phyloP scores from a whole-genome alignment of 2,113 vertebrate species.

The Tetraodon nigroviridis region DNA sequence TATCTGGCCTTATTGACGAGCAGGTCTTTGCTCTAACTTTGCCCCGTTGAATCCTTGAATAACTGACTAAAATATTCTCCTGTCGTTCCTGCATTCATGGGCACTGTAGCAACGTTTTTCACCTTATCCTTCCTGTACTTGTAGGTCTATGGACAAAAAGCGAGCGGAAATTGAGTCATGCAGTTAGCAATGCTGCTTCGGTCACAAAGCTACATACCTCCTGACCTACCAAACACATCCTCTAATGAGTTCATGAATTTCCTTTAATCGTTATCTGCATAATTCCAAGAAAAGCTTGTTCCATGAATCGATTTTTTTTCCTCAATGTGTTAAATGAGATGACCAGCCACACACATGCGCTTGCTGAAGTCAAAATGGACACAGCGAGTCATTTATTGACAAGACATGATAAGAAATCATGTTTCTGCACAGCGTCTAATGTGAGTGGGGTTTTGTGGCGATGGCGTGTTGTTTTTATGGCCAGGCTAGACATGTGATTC shows the following conservation, averaged over 20 bases:
- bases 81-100: slow-evolving; percentile 30
- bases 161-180: no score
- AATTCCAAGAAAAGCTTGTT: slow-evolving; percentile 8
- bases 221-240: no score
- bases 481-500: background rate
- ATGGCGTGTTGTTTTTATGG: background rate
- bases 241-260: no score
- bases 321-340: slow-evolving; percentile 11
- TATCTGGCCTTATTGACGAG: slow-evolving; percentile 64
- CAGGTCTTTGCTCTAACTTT: slow-evolving; percentile 50
- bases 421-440: background rate
- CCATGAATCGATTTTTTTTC: slow-evolving; percentile 3
- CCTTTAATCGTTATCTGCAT: background rate
- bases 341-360: slow-evolving; percentile 14
- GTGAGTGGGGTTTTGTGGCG: background rate
- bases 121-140: slow-evolving; percentile 7
- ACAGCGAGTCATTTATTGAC: slow-evolving; percentile 16
- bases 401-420: slow-evolving; percentile 10
- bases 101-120: slow-evolving; percentile 31
- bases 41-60: slow-evolving; percentile 45
- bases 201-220: background rate
- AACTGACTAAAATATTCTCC: slow-evolving; percentile 56
- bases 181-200: no score
- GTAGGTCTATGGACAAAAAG: no score
- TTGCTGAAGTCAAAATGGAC: slow-evolving; percentile 16